A percentile compares a stretch with the other conserved stretches of the same genome.
Conservation (phyloP, 2,113 vertebrate species). For the Corythornis cristatus region DNA sequence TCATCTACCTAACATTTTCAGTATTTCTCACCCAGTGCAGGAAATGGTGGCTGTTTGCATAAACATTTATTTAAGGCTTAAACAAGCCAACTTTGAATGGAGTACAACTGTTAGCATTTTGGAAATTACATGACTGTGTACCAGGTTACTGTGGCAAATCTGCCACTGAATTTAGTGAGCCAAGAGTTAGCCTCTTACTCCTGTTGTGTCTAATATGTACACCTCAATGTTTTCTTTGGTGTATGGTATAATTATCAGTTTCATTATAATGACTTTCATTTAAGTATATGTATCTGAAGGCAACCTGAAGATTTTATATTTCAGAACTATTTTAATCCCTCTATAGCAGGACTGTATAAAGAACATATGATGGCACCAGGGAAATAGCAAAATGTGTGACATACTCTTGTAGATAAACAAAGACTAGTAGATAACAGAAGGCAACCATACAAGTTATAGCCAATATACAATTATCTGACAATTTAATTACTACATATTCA, state of each 20-base stretch:
- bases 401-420: background rate
- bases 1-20: background rate
- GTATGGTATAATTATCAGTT: background rate
- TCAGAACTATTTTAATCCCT: background rate
- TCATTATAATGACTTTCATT: background rate
- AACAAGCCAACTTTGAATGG: conserved; percentile 10
- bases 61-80: conserved; percentile 26
- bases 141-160: background rate
- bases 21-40: conserved; percentile 12
- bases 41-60: conserved; percentile 6
- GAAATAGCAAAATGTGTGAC: background rate
- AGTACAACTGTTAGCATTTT: background rate
- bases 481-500: background rate
- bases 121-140: background rate
- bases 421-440: background rate
- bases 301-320: background rate
- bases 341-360: background rate
- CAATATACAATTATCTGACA: background rate
- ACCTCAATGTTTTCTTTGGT: background rate
- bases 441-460: background rate
- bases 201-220: fast-evolving
- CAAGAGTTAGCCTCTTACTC: background rate
- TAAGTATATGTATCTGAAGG: background rate
- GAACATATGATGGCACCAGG: background rate
- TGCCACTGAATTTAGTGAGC: background rate